Percentiles rank a stretch among this genome's conserved stretches.
Evolutionary conservation across 2,888 invertebrate species (phyloP).

Genomic region (Plebejus anna): DNA sequence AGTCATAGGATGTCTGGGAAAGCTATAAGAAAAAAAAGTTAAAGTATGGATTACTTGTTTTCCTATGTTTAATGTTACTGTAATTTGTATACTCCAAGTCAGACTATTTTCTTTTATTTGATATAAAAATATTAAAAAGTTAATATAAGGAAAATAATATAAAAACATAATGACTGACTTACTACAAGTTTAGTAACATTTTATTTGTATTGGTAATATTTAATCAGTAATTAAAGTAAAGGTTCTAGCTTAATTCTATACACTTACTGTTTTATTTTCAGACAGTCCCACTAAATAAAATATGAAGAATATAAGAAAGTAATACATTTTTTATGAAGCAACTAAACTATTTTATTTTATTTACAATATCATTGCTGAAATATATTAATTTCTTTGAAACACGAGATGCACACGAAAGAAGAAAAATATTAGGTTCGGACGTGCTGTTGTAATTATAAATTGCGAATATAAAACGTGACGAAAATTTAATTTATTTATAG

Average conservation of each 20-base stretch:
- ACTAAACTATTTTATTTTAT: neutral
- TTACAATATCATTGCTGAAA: neutral
- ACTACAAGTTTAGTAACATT: neutral
- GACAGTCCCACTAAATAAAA: constrained; percentile 44
- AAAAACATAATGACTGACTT: neutral
- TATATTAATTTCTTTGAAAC: neutral
- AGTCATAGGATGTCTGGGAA: constrained; percentile 52
- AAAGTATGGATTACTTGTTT: neutral
- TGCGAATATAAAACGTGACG: neutral
- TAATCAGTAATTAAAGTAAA: neutral
- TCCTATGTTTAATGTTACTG: neutral
- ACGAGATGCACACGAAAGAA: neutral
- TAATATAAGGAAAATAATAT: neutral
- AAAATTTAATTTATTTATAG: neutral
- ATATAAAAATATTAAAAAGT: neutral
- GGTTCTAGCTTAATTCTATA: neutral
- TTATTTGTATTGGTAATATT: neutral
- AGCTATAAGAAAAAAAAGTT: constrained; percentile 44
- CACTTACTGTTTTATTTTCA: constrained; percentile 51
- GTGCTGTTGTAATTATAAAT: neutral
- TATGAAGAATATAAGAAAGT: constrained; percentile 37
- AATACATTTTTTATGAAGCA: neutral
- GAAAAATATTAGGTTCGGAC: neutral
- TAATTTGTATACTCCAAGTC: neutral
- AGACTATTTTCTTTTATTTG: neutral